phyloP scores from a whole-genome alignment of 2,113 vertebrate genomes.

The Hydropotes inermis region DNA sequence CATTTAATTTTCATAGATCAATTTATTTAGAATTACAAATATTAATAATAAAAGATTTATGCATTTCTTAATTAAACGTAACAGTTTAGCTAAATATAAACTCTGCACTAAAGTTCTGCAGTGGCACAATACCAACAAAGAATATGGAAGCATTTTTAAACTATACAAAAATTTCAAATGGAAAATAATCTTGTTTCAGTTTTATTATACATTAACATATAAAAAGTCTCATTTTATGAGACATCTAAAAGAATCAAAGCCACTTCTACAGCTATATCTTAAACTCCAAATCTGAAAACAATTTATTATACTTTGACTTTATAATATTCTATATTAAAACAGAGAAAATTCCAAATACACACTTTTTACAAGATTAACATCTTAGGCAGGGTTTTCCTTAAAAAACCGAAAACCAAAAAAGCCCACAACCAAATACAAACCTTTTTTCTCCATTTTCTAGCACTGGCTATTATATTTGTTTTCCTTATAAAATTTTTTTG shows the following conservation, averaged over 20 bases:
- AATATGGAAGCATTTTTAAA: constrained; percentile 86
- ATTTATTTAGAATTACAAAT: constrained; percentile 87
- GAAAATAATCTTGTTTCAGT: constrained; percentile 86
- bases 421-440: constrained; percentile 49
- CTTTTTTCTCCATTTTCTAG: constrained; percentile 71
- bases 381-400: constrained; percentile 76
- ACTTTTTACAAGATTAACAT: constrained; percentile 86
- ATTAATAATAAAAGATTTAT: constrained; percentile 87
- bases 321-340: constrained; percentile 84
- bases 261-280: constrained; percentile 82
- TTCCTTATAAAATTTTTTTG: constrained; percentile 79
- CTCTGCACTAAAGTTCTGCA: constrained; percentile 84
- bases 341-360: constrained; percentile 84
- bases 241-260: constrained; percentile 82
- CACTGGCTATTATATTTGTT: constrained; percentile 69
- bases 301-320: constrained; percentile 85
- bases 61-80: constrained; percentile 84
- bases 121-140: constrained; percentile 83
- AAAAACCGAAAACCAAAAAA: constrained; percentile 17
- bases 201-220: constrained; percentile 87
- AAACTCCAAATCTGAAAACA: constrained; percentile 82
- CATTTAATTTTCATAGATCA: constrained; percentile 80
- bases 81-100: constrained; percentile 87
- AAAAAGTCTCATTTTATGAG: constrained; percentile 87
- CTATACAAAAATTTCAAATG: constrained; percentile 86